phyloP scores from a whole-genome alignment of 2,797 vertebrate genomes.

The Leucoraja ocellata region DNA sequence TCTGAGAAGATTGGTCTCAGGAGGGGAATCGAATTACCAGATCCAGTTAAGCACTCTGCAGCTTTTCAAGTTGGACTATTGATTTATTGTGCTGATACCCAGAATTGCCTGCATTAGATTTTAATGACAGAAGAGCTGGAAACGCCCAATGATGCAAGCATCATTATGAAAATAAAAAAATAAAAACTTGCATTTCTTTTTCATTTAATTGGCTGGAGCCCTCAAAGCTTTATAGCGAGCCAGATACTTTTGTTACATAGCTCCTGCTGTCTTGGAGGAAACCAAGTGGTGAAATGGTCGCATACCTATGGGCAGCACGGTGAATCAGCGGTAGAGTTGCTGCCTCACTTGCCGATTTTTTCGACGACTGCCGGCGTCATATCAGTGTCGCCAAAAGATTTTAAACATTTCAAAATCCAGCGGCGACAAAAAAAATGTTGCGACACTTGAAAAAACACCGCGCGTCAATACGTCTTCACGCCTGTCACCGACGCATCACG shows the following conservation, averaged over 20 bases:
- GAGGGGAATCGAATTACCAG: conserved; percentile 23
- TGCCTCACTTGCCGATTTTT: too few relatives aligned
- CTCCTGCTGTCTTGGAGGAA: neutral
- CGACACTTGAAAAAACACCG: too few relatives aligned
- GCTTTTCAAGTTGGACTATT: conserved; percentile 13
- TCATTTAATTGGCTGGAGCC: neutral
- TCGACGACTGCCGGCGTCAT: too few relatives aligned
- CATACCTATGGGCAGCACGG: too few relatives aligned
- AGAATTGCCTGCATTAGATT: neutral
- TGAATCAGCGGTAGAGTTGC: too few relatives aligned
- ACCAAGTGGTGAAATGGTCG: neutral
- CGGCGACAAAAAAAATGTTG: too few relatives aligned
- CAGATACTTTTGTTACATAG: neutral
- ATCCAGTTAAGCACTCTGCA: conserved; percentile 6
- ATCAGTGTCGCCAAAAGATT: too few relatives aligned
- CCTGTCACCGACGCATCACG: too few relatives aligned
- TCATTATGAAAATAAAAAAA: conserved; percentile 14
- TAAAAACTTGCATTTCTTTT: neutral
- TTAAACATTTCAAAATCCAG: too few relatives aligned
- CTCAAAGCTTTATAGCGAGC: neutral
- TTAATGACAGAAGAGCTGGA: neutral
- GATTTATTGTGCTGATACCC: conserved; percentile 19
- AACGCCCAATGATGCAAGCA: neutral
- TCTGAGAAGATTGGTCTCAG: conserved; percentile 2
- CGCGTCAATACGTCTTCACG: too few relatives aligned